These are phyloP conservation scores for Pygocentrus nattereri DNA, from an alignment of 2,797 vertebrate species.

Conservation along the genomic window DNA sequence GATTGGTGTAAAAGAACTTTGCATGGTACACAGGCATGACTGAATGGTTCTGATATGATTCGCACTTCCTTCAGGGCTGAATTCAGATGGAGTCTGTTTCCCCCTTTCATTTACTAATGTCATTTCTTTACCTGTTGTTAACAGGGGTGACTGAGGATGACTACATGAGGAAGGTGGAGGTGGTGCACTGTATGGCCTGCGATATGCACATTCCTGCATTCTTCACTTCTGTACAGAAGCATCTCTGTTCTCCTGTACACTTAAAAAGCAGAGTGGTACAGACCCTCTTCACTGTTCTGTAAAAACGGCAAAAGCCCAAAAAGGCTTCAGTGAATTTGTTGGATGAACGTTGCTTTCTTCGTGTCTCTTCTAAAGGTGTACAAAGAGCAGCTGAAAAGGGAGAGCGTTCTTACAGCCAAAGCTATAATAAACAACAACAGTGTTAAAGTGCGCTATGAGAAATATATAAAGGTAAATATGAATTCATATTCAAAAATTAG, in stretches of 20 bases:
- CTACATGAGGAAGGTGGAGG: slow-evolving; percentile 88
- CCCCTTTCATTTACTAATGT: not conserved
- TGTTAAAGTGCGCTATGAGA: slow-evolving; percentile 84
- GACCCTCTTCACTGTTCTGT: not conserved
- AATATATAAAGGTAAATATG: slow-evolving; percentile 84
- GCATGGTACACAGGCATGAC: too few relatives aligned
- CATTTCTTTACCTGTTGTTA: not conserved
- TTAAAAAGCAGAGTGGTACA: slow-evolving; percentile 84
- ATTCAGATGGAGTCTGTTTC: not conserved
- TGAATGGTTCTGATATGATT: not conserved
- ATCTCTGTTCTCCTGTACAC: slow-evolving; percentile 83
- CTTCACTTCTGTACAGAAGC: slow-evolving; percentile 84
- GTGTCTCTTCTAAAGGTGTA: slow-evolving; percentile 74
- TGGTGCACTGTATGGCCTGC: slow-evolving; percentile 86
- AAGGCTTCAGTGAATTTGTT: not conserved
- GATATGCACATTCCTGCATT: slow-evolving; percentile 83
- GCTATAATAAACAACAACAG: slow-evolving; percentile 89
- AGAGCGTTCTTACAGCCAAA: slow-evolving; percentile 87
- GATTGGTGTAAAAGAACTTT: too few relatives aligned
- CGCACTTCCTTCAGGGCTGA: not conserved
- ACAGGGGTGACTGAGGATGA: slow-evolving; percentile 85
- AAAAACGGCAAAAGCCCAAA: too few relatives aligned
- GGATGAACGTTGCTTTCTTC: not conserved
- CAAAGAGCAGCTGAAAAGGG: slow-evolving; percentile 87
- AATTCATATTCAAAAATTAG: too few relatives aligned